These are phyloP conservation scores for Neodiprion lecontei DNA, from an alignment of 1,140 invertebrate genomes.

Conservation along the genomic window DNA sequence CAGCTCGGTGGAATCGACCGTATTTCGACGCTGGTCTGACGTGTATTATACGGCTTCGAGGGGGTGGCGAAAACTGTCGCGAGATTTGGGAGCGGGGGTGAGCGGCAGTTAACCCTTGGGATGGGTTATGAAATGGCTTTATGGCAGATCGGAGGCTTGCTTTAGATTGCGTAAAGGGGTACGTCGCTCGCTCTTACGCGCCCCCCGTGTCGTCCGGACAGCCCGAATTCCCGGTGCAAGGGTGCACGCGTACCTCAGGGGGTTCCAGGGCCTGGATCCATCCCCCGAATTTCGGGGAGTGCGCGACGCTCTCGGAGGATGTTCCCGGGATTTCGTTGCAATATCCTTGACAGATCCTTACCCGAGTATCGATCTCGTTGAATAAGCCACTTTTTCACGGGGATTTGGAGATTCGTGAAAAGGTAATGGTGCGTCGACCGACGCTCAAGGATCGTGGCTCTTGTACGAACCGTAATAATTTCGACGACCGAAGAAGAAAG, in stretches of 20 bases:
- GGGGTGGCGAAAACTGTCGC: conserved; percentile 33
- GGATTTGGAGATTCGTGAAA: too few relatives aligned
- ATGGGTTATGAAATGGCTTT: conserved; percentile 62
- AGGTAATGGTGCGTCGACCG: too few relatives aligned
- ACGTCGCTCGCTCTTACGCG: conserved; percentile 29
- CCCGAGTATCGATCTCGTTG: not conserved
- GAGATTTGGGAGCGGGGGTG: conserved; percentile 44
- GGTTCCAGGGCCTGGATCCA: not conserved
- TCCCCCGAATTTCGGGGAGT: not conserved
- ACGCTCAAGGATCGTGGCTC: too few relatives aligned
- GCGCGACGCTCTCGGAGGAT: not conserved
- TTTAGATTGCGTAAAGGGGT: conserved; percentile 57
- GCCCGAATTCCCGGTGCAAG: not conserved
- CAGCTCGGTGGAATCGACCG: not conserved
- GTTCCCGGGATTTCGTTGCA: not conserved
- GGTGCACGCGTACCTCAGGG: conserved; percentile 3
- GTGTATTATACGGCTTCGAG: not conserved
- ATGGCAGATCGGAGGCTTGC: conserved; percentile 61
- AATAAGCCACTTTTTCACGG: too few relatives aligned
- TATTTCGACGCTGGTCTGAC: not conserved
- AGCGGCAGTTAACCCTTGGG: conserved; percentile 54
- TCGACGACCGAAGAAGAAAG: too few relatives aligned
- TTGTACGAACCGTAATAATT: too few relatives aligned
- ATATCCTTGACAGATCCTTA: not conserved
- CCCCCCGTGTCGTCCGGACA: not conserved